A percentile compares a stretch with the other conserved stretches of the same genome.
phyloP scores from a whole-genome alignment of 1,140 invertebrate genomes.

The Drosophila sp. region DNA sequence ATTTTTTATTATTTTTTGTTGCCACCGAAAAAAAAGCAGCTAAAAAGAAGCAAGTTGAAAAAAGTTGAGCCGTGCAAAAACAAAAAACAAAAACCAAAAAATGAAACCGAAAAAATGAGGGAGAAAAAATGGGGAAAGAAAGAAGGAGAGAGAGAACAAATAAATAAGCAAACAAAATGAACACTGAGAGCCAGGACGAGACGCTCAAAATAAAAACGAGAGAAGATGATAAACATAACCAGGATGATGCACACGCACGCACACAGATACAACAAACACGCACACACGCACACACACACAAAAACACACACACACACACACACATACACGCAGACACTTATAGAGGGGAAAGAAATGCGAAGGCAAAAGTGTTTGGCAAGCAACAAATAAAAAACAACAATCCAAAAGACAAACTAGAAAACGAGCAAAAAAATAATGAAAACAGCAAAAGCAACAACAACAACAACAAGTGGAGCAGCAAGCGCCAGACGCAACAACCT shows the following conservation, averaged over 20 bases:
- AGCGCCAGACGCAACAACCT: constrained; percentile 72
- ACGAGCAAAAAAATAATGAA: constrained; percentile 64
- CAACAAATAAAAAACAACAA: constrained; percentile 60
- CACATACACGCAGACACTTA: constrained; percentile 23
- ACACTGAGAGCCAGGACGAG: constrained; percentile 58
- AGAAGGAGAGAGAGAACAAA: constrained; percentile 46
- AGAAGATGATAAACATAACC: constrained; percentile 64
- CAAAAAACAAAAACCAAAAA: constrained; percentile 61
- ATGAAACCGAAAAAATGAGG: constrained; percentile 41
- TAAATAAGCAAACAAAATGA: constrained; percentile 70
- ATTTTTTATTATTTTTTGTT: constrained; percentile 65
- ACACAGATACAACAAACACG: constrained; percentile 17
- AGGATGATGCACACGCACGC: constrained; percentile 28
- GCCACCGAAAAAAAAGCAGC: constrained; percentile 59
- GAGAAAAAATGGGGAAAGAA: constrained; percentile 45
- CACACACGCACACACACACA: constrained; percentile 24
- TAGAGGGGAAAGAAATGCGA: constrained; percentile 58
- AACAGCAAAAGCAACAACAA: constrained; percentile 15
- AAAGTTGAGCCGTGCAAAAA: constrained; percentile 68
- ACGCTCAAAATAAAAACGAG: constrained; percentile 50
- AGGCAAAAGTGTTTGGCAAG: constrained; percentile 73
- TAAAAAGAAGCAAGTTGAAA: constrained; percentile 65
- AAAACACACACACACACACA: constrained; percentile 41
- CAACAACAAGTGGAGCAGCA: constrained; percentile 26
- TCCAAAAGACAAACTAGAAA: constrained; percentile 71